Evolutionary conservation across 2,888 invertebrate genomes (phyloP).

Genomic region (Lymantria monacha): DNA sequence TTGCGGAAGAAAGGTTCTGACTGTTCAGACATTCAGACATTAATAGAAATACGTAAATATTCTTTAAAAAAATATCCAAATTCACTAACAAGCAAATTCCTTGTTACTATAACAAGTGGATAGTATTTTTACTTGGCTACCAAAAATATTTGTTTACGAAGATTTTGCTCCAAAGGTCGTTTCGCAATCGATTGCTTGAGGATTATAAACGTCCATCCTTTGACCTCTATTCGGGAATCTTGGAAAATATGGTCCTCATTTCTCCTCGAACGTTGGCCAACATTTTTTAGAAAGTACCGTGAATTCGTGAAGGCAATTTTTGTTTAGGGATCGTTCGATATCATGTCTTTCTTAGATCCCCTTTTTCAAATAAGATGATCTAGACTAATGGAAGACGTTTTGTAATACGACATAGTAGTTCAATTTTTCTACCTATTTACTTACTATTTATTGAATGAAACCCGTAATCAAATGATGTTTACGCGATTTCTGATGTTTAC

Average conservation of each 20-base stretch:
- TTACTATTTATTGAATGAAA: no score
- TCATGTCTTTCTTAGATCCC: neutral
- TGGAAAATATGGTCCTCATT: constrained; percentile 7
- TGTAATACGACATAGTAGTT: no score
- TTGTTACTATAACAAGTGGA: neutral
- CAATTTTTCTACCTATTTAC: no score
- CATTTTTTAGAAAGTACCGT: constrained; percentile 4
- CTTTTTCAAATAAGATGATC: neutral
- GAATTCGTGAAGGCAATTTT: constrained; percentile 1
- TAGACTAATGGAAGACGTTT: no score
- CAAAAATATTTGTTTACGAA: constrained; percentile 11
- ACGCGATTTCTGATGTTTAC: no score
- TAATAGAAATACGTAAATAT: neutral
- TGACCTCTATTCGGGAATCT: constrained; percentile 8
- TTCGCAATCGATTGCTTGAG: constrained; percentile 13
- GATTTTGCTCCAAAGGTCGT: constrained; percentile 9
- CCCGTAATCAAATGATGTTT: no score
- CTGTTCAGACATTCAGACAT: no score
- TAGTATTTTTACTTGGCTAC: constrained; percentile 5
- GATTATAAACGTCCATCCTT: constrained; percentile 17
- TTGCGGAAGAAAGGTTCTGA: no score
- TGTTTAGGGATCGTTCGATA: neutral
- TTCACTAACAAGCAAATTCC: no score
- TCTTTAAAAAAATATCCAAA: no score
- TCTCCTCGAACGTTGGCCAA: constrained; percentile 4